Conservation (phyloP, 2,797 vertebrate species). For the Enteromius fasciolatus region DNA sequence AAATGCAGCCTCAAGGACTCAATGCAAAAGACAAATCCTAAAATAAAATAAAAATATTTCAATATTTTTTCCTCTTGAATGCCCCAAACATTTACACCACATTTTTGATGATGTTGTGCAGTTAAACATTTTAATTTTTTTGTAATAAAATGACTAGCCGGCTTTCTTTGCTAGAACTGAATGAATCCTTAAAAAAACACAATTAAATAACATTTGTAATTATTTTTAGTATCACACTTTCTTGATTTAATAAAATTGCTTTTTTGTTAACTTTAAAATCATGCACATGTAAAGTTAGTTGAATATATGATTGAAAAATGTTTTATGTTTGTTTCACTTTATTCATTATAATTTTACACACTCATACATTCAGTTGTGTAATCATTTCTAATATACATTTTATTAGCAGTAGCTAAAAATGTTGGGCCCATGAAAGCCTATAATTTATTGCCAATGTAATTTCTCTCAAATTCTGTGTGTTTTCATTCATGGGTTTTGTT, state of each 20-base stretch:
- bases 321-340: background rate
- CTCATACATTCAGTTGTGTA: background rate
- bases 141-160: background rate
- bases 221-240: background rate
- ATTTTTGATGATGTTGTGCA: background rate
- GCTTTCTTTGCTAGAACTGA: background rate
- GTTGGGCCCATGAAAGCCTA: background rate
- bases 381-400: background rate
- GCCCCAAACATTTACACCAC: background rate
- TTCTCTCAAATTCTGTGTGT: background rate
- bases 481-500: background rate
- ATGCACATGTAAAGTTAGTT: background rate
- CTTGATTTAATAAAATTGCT: background rate
- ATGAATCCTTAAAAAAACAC: background rate
- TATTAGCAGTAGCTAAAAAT: background rate
- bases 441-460: background rate
- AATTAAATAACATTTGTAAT: background rate
- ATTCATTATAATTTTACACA: background rate
- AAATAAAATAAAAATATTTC: background rate
- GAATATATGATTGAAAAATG: background rate
- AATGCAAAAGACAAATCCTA: background rate
- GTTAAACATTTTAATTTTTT: background rate
- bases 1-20: constrained; percentile 44
- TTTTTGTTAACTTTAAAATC: background rate
- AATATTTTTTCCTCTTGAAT: background rate